A percentile compares a stretch with the other conserved stretches of the same genome.
phyloP scores from a whole-genome alignment of 2,888 invertebrate species.

The Diarsia brunnea region DNA sequence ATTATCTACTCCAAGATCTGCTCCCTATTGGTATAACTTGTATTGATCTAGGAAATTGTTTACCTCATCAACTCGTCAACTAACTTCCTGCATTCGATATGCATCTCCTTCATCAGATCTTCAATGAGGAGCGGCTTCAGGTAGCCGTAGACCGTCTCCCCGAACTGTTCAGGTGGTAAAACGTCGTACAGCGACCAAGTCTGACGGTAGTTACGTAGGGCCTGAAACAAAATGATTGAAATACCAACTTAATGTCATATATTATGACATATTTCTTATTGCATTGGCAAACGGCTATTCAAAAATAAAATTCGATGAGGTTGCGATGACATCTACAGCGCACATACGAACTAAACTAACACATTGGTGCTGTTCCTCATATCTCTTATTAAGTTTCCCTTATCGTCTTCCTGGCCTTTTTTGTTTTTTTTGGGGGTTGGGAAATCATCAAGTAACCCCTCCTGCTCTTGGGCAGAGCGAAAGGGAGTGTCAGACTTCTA shows the following conservation, averaged over 20 bases:
- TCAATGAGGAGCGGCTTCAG: conserved; percentile 72
- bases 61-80: conserved; percentile 80
- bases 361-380: too few relatives aligned
- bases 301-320: too few relatives aligned
- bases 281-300: too few relatives aligned
- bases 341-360: too few relatives aligned
- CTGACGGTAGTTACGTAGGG: conserved; percentile 65
- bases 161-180: conserved; percentile 53
- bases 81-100: conserved; percentile 71
- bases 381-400: too few relatives aligned
- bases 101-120: conserved; percentile 74
- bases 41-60: not conserved
- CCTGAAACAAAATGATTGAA: conserved; percentile 57
- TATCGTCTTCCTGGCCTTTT: too few relatives aligned
- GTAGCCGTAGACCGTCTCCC: conserved; percentile 73
- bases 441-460: too few relatives aligned
- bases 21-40: not conserved
- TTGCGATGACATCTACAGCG: too few relatives aligned
- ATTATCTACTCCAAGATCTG: not conserved
- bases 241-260: not conserved
- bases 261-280: not conserved
- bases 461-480: too few relatives aligned
- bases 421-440: too few relatives aligned
- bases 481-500: too few relatives aligned
- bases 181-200: conserved; percentile 75